Conservation (phyloP, 2,797 vertebrate species). For the Enoplosus armatus region DNA sequence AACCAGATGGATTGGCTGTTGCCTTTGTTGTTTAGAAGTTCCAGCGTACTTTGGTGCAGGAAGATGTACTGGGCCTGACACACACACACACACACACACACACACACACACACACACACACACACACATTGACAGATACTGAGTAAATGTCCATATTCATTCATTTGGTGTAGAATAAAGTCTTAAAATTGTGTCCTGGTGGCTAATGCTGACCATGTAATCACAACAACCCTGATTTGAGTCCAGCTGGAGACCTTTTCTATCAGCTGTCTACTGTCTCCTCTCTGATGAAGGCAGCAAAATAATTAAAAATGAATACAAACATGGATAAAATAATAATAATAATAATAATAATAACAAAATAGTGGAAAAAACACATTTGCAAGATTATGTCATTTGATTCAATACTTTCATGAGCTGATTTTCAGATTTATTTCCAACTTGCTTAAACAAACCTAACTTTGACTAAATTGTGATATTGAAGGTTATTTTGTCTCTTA, state of each 20-base stretch:
- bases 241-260: neutral
- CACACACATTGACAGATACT: constrained; percentile 2
- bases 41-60: constrained; percentile 96
- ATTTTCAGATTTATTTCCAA: constrained; percentile 1
- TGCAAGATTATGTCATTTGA: no score
- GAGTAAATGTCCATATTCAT: neutral
- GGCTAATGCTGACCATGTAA: neutral
- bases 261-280: neutral
- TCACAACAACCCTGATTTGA: neutral
- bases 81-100: constrained; percentile 27
- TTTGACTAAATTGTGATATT: neutral
- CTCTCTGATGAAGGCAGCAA: neutral
- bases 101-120: neutral
- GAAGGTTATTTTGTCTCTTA: neutral
- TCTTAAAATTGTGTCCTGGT: neutral
- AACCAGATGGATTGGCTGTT: constrained; percentile 95
- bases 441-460: neutral
- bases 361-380: no score
- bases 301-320: neutral
- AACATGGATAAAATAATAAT: neutral
- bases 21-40: constrained; percentile 93
- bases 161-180: neutral
- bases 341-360: neutral
- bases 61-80: constrained; percentile 97
- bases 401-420: no score